Evolutionary conservation across 2,797 vertebrate genomes (phyloP), one percentile per base, ranked within the genome.

Genomic region (Acrossocheilus wenchowensis): DNA sequence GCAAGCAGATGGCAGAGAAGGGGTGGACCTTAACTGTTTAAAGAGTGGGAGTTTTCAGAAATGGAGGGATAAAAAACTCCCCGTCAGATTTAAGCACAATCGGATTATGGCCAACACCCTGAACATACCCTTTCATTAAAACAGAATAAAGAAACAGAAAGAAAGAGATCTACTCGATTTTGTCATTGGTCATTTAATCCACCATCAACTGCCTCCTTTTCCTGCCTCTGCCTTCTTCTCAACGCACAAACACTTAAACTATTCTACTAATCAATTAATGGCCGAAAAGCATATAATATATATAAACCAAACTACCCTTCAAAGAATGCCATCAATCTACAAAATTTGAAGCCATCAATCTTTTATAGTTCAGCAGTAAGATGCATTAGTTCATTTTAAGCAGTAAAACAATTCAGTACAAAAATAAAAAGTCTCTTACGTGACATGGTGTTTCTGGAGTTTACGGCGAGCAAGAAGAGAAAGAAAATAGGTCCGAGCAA

Each of bases 91-190:
- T 75, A 41, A 39, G 72, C 5, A 23, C 17, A 48, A 69, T 8
- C 30, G 11, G 39, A 36, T 45, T 57, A 87, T 43, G 39, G 83
- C 83, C 87, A 88, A 85, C 87, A 83, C 89, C 87, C 80, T 80
- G n/a, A 12, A 23, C 41, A 39, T n/a, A 43, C 23, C 10, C 30
- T 86, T 57, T 85, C 81, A 86, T 50, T 81, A 88, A 81, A 6
- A 48, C 4, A 78, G 52, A 12, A 60, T 69, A 48, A 50, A 73
- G 17, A 14, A 75, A 84, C 48, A 48, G 48, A 83, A 50, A 41
- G 50, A 81, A n/a, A 83, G 12, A 68, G n/a, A 39, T 21, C 64
- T 52, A 36, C 64, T 69, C 1, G 2, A 50, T 9, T 60, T 60
- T 78, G 6, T n/a, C 26, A n/a, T 21, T 57, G 19, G 10, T 78